Base-by-base conservation (phyloP, 1,140 invertebrate genomes). In the Drosophila ogumai region DNA sequence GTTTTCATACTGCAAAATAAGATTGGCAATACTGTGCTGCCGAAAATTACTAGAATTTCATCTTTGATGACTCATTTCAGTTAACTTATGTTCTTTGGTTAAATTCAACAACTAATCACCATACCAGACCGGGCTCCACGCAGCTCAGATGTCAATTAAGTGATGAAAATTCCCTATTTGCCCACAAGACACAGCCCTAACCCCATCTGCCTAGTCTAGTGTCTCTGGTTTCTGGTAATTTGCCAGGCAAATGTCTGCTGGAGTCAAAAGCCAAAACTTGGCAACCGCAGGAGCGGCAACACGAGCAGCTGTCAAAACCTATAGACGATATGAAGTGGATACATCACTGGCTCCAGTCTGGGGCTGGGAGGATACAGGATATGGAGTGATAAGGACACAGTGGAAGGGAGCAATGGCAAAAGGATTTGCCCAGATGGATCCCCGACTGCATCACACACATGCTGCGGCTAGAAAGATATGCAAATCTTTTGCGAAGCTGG, bases 401-500 rank as follows among this genome's bases (percentile, higher is more conserved):
- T 17, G 34, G 31, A 6, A 13, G 19, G 19, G 6, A 38, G 17
- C 1, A 31, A 50, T 31, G 25, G 47, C n/a, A 50, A 31, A 50
- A 22, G 52, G 43, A 41, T 36, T 59, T 49, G 13, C 12, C 12
- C 15, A 32, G 32, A 25, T 28, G 19, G 32, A 25, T n/a, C 44
- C 57, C 50, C 40, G 52, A 49, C 68, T 69, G 66, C 66, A 75
- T 73, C 77, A 40, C 63, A 55, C 67, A 66, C 65, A 66, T 49
- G 63, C 66, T 66, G 82, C 71, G 58, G 73, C 58, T 46, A 43
- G 66, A 60, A 71, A 84, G 84, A 80, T 80, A 87, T 87, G 84
- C 67, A 84, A 88, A 90, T 88, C 77, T 63, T 58, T 38, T 19
- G 49, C 54, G 34, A 41, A 34, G 43, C 34, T 72, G 69, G 54